These are phyloP conservation scores for Rhizomys pruinosus DNA, from an alignment of 2,113 vertebrate genomes.

Conservation along the genomic window DNA sequence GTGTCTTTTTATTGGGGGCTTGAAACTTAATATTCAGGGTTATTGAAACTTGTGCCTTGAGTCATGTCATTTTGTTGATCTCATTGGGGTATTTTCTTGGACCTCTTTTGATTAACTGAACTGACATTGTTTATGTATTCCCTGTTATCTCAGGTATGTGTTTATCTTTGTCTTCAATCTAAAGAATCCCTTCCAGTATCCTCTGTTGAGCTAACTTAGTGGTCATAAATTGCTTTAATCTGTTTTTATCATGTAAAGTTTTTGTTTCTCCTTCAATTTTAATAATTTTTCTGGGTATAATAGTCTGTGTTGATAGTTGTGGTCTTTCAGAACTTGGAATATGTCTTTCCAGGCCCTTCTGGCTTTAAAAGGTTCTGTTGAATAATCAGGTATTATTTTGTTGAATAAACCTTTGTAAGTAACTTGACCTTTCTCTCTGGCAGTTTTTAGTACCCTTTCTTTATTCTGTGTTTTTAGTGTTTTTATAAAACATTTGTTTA, in stretches of 20 bases:
- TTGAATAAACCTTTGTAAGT: not conserved
- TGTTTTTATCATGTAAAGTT: not conserved
- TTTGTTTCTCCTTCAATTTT: not conserved
- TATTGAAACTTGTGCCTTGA: no score
- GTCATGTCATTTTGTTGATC: no score
- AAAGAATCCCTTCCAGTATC: not conserved
- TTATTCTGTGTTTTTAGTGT: not conserved
- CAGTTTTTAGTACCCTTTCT: not conserved
- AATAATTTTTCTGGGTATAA: not conserved
- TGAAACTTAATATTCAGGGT: no score
- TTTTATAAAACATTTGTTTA: no score
- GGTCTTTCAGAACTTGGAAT: not conserved
- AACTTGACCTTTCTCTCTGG: not conserved
- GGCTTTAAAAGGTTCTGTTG: not conserved
- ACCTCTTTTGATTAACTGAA: not conserved
- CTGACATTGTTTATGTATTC: not conserved
- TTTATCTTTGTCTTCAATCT: not conserved
- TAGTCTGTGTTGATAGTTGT: not conserved
- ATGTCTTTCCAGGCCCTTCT: not conserved
- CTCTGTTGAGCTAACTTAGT: not conserved
- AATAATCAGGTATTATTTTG: not conserved
- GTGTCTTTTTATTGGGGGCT: no score
- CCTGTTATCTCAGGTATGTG: not conserved
- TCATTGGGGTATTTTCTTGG: not conserved
- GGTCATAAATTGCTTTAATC: not conserved